Conservation (phyloP, 2,113 vertebrate genomes). For the Holacanthus passer region DNA sequence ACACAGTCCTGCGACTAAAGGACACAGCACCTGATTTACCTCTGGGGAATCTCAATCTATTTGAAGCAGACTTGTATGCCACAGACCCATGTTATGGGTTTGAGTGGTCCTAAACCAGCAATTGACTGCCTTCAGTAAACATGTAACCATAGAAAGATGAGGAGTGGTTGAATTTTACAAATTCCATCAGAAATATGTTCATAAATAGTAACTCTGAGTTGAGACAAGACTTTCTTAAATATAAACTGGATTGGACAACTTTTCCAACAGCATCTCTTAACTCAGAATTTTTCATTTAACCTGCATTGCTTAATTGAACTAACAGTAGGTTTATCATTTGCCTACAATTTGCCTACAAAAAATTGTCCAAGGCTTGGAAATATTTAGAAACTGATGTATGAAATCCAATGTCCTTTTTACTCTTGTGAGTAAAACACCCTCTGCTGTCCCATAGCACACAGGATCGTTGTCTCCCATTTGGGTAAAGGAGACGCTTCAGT, state of each 20-base stretch:
- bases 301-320: not conserved
- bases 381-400: slow-evolving; percentile 2
- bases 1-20: slow-evolving; percentile 42
- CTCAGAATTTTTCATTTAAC: not conserved
- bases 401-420: slow-evolving; percentile 10
- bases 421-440: slow-evolving; percentile 24
- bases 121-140: slow-evolving; percentile 24
- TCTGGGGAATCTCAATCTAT: slow-evolving; percentile 50
- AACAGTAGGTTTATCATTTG: not conserved
- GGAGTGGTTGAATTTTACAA: not conserved
- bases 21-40: slow-evolving; percentile 58
- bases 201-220: not conserved
- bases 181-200: not conserved
- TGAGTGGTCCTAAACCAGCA: not conserved
- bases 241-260: too few relatives aligned
- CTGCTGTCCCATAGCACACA: slow-evolving; percentile 35
- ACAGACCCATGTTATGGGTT: slow-evolving; percentile 5
- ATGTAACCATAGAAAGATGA: not conserved
- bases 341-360: not conserved
- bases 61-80: slow-evolving; percentile 31
- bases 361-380: not conserved
- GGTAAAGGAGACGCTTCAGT: slow-evolving; percentile 65
- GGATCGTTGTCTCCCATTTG: slow-evolving; percentile 51
- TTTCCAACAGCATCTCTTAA: not conserved
- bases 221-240: not conserved